A percentile compares a stretch with the other conserved stretches of the same genome.
Conservation (phyloP, 2,113 vertebrate genomes). For the Sisor rabdophorus region DNA sequence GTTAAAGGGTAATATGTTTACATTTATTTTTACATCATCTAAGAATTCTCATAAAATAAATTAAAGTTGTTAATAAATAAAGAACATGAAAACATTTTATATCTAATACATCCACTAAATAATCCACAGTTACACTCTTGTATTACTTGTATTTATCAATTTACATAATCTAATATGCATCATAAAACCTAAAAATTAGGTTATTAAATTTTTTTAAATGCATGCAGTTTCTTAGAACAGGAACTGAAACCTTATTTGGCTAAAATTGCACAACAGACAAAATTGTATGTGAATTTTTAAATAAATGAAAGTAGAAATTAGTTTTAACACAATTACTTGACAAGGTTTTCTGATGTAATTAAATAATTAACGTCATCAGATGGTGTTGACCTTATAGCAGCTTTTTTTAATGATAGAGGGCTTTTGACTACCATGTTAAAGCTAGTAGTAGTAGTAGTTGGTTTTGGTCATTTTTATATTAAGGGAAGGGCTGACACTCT, state of each 20-base stretch:
- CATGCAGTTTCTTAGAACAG: not conserved
- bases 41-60: no score
- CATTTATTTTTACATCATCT: not conserved
- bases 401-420: no score
- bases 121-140: not conserved
- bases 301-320: not conserved
- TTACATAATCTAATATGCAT: not conserved
- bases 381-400: no score
- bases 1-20: not conserved
- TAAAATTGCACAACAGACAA: not conserved
- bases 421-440: no score
- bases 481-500: no score
- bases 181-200: not conserved
- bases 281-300: not conserved
- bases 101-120: no score
- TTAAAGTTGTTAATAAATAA: no score
- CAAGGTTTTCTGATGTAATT: not conserved
- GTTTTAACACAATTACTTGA: not conserved
- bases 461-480: no score
- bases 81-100: no score
- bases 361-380: no score
- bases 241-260: not conserved
- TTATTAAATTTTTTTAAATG: not conserved
- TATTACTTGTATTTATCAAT: not conserved
- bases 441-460: no score